Conservation (phyloP, 2,797 vertebrate genomes). For the Anabacerthia variegaticeps region DNA sequence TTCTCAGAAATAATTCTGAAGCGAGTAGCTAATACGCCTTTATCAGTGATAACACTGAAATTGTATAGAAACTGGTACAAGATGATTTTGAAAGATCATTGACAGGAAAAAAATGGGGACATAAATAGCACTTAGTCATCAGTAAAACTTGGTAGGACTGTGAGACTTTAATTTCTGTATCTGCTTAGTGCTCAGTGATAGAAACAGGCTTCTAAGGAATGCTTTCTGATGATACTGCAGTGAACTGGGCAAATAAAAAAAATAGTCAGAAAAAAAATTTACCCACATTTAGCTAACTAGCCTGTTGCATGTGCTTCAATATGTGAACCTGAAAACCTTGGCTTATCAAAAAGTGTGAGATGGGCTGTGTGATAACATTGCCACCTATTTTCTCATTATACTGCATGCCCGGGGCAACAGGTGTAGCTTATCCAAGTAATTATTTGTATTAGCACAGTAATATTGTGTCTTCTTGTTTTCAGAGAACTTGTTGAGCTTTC, state of each 20-base stretch:
- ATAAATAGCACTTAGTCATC: not conserved
- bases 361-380: not conserved
- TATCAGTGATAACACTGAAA: not conserved
- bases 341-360: not conserved
- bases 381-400: not conserved
- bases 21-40: not conserved
- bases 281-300: not conserved
- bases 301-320: not conserved
- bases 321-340: not conserved
- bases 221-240: not conserved
- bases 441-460: not conserved
- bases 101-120: not conserved
- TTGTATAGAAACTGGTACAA: not conserved
- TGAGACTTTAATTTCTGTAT: not conserved
- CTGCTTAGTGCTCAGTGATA: accelerated
- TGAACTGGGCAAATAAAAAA: not conserved
- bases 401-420: not conserved
- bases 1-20: not conserved
- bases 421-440: not conserved
- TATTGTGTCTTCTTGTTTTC: not conserved
- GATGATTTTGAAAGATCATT: not conserved
- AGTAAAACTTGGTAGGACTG: not conserved
- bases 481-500: not conserved
- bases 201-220: not conserved
- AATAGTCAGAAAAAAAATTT: accelerated